phyloP scores from a whole-genome alignment of 1,140 invertebrate species.

The Acromyrmex charruanus region DNA sequence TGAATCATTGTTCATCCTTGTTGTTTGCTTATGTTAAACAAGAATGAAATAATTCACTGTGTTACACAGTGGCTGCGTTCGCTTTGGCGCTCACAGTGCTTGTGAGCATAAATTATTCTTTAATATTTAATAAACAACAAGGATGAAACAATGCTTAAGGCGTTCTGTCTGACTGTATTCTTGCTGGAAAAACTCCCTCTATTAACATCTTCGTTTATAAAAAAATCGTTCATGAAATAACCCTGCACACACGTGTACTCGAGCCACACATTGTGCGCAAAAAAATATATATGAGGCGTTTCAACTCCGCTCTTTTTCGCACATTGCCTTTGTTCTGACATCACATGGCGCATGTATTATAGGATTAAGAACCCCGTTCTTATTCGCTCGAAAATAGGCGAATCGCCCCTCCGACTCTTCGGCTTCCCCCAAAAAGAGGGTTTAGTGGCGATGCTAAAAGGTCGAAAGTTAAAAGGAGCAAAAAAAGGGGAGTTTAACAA shows the following conservation, averaged over 20 bases:
- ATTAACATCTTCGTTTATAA: not conserved
- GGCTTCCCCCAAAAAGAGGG: conserved; percentile 47
- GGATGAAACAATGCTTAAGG: too few species aligned
- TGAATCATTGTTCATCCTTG: too few species aligned
- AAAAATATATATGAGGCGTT: conserved; percentile 19
- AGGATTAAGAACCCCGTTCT: conserved; percentile 73
- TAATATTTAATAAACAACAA: too few species aligned
- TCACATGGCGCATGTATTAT: conserved; percentile 66
- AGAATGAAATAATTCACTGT: too few species aligned
- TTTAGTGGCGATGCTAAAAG: conserved; percentile 48
- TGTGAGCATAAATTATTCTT: too few species aligned
- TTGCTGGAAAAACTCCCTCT: too few species aligned
- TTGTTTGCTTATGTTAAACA: too few species aligned
- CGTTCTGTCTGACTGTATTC: too few species aligned
- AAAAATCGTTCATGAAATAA: not conserved
- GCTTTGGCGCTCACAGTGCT: too few species aligned
- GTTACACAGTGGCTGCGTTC: too few species aligned
- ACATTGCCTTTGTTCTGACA: conserved; percentile 35
- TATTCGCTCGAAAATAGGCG: conserved; percentile 66
- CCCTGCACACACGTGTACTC: not conserved
- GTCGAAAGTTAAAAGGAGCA: conserved; percentile 74
- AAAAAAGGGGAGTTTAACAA: conserved; percentile 38
- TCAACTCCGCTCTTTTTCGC: conserved; percentile 41
- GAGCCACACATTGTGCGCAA: not conserved
- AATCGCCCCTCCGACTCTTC: conserved; percentile 20